Conservation (phyloP, 1,140 invertebrate species). For the Drosophila pseudoobscura region DNA sequence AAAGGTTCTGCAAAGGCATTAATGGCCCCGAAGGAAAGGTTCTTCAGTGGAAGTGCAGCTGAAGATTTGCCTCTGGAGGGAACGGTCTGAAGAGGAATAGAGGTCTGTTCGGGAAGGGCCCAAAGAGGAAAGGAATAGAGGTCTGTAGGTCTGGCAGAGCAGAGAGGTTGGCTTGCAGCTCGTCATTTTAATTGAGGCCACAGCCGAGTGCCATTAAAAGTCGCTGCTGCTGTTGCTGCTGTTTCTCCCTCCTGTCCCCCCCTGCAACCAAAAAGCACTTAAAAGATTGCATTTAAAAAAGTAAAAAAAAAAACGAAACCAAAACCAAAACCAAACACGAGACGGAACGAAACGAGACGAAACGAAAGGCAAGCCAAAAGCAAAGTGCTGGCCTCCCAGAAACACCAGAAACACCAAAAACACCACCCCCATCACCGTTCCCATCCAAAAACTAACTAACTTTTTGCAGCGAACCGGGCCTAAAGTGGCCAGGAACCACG, state of each 20-base stretch:
- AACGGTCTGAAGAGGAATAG: not conserved
- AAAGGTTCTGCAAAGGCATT: too few relatives aligned
- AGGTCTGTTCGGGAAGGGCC: too few relatives aligned
- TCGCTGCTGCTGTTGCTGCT: conserved; percentile 44
- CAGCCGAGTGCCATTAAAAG: conserved; percentile 65
- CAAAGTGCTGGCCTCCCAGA: conserved; percentile 17
- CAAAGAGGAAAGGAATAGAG: too few relatives aligned
- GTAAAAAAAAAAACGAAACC: conserved; percentile 25
- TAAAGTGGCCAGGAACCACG: conserved; percentile 35
- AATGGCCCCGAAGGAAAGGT: not conserved
- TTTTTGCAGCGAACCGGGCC: conserved; percentile 37
- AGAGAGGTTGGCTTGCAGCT: conserved; percentile 15
- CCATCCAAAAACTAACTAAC: conserved; percentile 53
- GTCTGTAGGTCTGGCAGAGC: too few relatives aligned
- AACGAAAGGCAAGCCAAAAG: conserved; percentile 23
- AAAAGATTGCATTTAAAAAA: conserved; percentile 74
- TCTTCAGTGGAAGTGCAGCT: too few relatives aligned
- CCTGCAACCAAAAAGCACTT: conserved; percentile 69
- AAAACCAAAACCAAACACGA: conserved; percentile 65
- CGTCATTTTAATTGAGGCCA: conserved; percentile 58
- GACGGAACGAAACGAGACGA: conserved; percentile 43
- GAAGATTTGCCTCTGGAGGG: too few relatives aligned
- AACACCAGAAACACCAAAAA: not conserved
- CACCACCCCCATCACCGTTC: conserved; percentile 1
- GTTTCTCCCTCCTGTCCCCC: conserved; percentile 22